Conservation (phyloP, 1,140 invertebrate species). For the Drosophila sulfurigaster region DNA sequence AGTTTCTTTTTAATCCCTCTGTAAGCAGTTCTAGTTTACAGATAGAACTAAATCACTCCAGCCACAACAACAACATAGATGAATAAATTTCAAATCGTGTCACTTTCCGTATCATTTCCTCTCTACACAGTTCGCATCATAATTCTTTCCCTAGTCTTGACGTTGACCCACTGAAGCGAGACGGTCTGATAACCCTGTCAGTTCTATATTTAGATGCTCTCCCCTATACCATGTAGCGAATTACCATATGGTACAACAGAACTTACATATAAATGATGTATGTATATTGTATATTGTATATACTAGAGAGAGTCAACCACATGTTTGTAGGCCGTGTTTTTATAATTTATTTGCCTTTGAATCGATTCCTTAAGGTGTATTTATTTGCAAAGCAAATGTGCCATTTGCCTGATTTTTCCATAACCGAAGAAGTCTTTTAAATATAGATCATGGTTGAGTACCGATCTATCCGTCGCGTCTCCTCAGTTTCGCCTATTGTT, state of each 20-base stretch:
- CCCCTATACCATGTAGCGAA: slow-evolving; percentile 57
- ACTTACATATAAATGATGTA: neutral
- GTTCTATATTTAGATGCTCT: slow-evolving; percentile 65
- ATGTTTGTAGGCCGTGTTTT: slow-evolving; percentile 61
- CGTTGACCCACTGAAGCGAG: slow-evolving; percentile 75
- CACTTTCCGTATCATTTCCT: slow-evolving; percentile 45
- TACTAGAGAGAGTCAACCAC: slow-evolving; percentile 59
- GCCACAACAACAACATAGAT: slow-evolving; percentile 15
- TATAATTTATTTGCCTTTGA: slow-evolving; percentile 9
- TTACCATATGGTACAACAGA: slow-evolving; percentile 39
- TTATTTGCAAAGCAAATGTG: slow-evolving; percentile 50
- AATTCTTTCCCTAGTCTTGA: slow-evolving; percentile 52
- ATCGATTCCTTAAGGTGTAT: slow-evolving; percentile 41
- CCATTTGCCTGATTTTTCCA: slow-evolving; percentile 57
- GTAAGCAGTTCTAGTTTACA: slow-evolving; percentile 2
- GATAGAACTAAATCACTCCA: slow-evolving; percentile 27
- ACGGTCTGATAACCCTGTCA: slow-evolving; percentile 80
- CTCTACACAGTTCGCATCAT: slow-evolving; percentile 42
- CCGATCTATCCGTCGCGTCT: slow-evolving; percentile 21
- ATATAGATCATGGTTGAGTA: slow-evolving; percentile 53
- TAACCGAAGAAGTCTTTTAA: slow-evolving; percentile 48
- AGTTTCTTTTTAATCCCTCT: slow-evolving; percentile 7
- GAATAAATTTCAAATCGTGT: slow-evolving; percentile 28
- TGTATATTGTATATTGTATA: slow-evolving; percentile 11
- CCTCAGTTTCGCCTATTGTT: slow-evolving; percentile 17